These are phyloP conservation scores for Cephus runcator DNA, from an alignment of 2,888 invertebrate genomes.

Conservation along the genomic window DNA sequence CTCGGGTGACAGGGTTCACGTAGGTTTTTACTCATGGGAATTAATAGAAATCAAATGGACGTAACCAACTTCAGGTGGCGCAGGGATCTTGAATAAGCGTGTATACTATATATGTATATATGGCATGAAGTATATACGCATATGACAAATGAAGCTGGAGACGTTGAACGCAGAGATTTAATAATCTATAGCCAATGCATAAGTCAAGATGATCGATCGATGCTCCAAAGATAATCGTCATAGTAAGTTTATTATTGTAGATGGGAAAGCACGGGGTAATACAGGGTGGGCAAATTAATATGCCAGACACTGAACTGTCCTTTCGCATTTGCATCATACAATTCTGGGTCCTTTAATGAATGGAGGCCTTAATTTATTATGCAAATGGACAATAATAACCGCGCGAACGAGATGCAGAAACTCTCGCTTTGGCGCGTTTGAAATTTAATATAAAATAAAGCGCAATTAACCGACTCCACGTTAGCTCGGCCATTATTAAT, in stretches of 20 bases:
- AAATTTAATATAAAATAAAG: slow-evolving; percentile 49
- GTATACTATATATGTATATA: background rate
- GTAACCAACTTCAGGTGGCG: too few species aligned
- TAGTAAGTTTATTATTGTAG: background rate
- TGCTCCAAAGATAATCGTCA: background rate
- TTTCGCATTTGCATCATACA: slow-evolving; percentile 48
- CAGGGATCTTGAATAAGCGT: too few species aligned
- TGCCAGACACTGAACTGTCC: slow-evolving; percentile 43
- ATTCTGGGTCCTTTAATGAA: slow-evolving; percentile 51
- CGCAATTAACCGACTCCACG: slow-evolving; percentile 46
- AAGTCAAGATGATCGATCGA: background rate
- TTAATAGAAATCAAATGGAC: too few species aligned
- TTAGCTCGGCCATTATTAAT: slow-evolving; percentile 37
- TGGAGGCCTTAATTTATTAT: slow-evolving; percentile 58
- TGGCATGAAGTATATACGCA: background rate
- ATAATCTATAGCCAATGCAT: background rate
- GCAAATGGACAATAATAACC: slow-evolving; percentile 54
- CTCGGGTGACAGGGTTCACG: too few species aligned
- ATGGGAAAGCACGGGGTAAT: background rate
- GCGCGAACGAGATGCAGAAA: slow-evolving; percentile 49
- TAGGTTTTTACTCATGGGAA: too few species aligned
- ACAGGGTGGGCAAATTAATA: slow-evolving; percentile 37
- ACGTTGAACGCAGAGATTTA: background rate
- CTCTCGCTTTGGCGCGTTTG: slow-evolving; percentile 41
- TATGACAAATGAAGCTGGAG: background rate